Conservation (phyloP, 1,140 invertebrate genomes). For the Contarinia nasturtii region DNA sequence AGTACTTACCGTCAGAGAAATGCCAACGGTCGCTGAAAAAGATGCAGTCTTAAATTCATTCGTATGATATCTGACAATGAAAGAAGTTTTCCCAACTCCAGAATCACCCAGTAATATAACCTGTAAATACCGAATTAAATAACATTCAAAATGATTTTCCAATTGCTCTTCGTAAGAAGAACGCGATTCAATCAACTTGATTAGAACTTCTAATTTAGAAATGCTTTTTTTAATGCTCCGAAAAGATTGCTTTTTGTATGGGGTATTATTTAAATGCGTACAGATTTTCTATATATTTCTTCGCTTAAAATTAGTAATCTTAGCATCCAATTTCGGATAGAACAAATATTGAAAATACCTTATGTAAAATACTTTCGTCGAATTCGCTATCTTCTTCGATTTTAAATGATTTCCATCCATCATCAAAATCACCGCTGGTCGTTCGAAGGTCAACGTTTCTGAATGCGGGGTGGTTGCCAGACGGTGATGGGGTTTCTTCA, state of each 20-base stretch:
- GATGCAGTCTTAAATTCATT: constrained; percentile 80
- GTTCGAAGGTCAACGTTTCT: constrained; percentile 1
- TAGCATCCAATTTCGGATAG: too few relatives aligned
- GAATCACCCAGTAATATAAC: constrained; percentile 58
- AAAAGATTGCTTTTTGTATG: too few relatives aligned
- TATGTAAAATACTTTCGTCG: constrained; percentile 21
- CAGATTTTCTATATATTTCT: too few relatives aligned
- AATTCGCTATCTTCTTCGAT: constrained; percentile 15
- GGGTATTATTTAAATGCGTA: too few relatives aligned
- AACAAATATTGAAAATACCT: too few relatives aligned
- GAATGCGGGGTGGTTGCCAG: background rate
- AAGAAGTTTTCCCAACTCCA: constrained; percentile 85
- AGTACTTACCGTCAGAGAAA: constrained; percentile 55
- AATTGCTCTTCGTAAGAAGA: too few relatives aligned
- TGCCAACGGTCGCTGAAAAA: constrained; percentile 84
- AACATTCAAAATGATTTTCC: too few relatives aligned
- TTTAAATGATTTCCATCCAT: constrained; percentile 22
- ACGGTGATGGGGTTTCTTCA: background rate
- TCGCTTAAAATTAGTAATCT: too few relatives aligned
- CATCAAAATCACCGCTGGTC: constrained; percentile 11
- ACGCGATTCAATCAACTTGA: too few relatives aligned
- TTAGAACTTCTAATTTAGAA: too few relatives aligned
- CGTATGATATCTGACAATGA: constrained; percentile 89
- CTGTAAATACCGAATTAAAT: constrained; percentile 2
- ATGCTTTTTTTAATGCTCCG: too few relatives aligned